phyloP scores from a whole-genome alignment of 1,140 invertebrate genomes.

The Cydia amplana region DNA sequence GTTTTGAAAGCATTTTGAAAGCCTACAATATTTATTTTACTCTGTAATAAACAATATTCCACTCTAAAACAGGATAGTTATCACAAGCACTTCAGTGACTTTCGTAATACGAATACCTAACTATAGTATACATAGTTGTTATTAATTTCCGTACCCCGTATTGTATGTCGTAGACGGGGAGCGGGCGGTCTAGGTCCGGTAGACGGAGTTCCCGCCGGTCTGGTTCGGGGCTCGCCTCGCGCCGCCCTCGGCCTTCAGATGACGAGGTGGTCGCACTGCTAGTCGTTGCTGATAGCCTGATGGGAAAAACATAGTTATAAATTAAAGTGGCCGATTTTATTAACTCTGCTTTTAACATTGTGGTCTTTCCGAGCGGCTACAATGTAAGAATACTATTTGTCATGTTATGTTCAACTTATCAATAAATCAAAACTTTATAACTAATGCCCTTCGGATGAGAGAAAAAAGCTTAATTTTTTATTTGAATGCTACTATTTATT shows the following conservation, averaged over 20 bases:
- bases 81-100: not conserved
- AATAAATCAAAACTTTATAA: too few species aligned
- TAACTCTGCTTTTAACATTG: too few species aligned
- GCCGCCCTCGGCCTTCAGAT: conserved; percentile 69
- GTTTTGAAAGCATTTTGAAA: too few species aligned
- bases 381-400: too few species aligned
- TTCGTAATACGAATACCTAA: not conserved
- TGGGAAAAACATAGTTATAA: conserved; percentile 37
- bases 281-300: conserved; percentile 81
- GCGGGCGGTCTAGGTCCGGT: conserved; percentile 70
- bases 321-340: too few species aligned
- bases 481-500: too few species aligned
- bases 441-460: too few species aligned
- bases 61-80: not conserved
- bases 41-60: too few species aligned
- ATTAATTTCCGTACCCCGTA: conserved; percentile 76
- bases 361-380: too few species aligned
- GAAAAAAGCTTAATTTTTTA: too few species aligned
- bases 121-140: conserved; percentile 14
- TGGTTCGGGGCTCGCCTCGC: conserved; percentile 64
- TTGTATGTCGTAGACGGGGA: conserved; percentile 80
- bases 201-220: conserved; percentile 59
- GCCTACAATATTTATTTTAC: too few species aligned
- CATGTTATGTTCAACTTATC: too few species aligned
- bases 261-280: conserved; percentile 78